Percentiles rank a stretch among this genome's conserved stretches.
These are phyloP conservation scores for Phaethon lepturus DNA, from an alignment of 2,113 vertebrate genomes.

Conservation along the genomic window DNA sequence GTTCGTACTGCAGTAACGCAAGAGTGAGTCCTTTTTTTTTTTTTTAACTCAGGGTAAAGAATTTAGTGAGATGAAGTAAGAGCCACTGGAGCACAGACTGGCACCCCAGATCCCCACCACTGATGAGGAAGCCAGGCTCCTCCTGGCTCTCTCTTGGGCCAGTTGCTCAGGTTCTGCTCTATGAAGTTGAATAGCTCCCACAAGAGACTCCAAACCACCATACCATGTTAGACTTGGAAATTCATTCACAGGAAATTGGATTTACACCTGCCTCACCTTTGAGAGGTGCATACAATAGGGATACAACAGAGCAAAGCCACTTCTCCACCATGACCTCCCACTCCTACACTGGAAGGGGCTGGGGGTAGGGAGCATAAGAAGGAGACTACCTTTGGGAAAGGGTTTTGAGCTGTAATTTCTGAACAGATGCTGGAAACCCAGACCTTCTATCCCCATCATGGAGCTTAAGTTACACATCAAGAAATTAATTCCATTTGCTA, in stretches of 20 bases:
- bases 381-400: background rate
- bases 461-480: background rate
- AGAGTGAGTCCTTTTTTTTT: rapidly evolving
- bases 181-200: background rate
- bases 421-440: constrained; percentile 8
- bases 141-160: background rate
- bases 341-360: background rate
- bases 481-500: constrained; percentile 32
- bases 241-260: background rate
- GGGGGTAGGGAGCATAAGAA: background rate
- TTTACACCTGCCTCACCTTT: background rate
- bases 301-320: background rate
- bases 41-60: background rate
- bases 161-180: background rate
- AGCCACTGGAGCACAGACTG: background rate
- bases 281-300: background rate
- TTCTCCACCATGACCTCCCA: background rate
- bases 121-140: background rate
- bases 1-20: background rate
- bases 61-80: background rate
- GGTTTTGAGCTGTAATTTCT: background rate
- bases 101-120: background rate
- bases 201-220: background rate
- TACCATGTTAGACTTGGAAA: background rate
- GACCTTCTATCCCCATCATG: background rate